A percentile compares a stretch with the other conserved stretches of the same genome.
phyloP scores from a whole-genome alignment of 1,140 invertebrate genomes.

The Holotrichia oblita region DNA sequence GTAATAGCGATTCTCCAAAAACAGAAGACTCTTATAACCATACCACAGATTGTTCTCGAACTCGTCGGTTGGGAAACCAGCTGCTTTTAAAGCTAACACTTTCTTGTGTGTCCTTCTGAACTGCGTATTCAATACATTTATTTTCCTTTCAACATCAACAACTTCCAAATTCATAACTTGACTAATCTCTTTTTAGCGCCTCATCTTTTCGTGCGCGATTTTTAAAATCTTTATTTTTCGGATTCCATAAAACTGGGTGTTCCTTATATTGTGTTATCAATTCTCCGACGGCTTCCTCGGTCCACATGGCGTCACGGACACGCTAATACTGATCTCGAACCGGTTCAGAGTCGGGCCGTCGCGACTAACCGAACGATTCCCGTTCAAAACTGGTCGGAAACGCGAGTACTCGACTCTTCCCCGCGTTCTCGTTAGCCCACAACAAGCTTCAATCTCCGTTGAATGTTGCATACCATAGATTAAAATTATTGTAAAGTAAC shows the following conservation, averaged over 20 bases:
- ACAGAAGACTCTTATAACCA: constrained; percentile 14
- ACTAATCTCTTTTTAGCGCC: neutral
- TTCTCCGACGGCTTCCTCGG: neutral
- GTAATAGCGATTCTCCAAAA: constrained; percentile 16
- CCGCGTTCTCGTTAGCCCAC: too few relatives aligned
- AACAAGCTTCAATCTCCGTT: too few relatives aligned
- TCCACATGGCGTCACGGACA: constrained; percentile 24
- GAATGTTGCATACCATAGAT: too few relatives aligned
- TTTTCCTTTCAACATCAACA: constrained; percentile 8
- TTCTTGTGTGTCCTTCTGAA: constrained; percentile 23
- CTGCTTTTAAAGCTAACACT: neutral
- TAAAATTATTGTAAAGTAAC: too few relatives aligned
- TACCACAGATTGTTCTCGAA: neutral
- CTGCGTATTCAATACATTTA: constrained; percentile 15
- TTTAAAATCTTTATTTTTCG: neutral
- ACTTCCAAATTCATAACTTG: neutral
- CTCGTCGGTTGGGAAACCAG: neutral
- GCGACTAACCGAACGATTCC: constrained; percentile 8
- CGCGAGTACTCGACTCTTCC: neutral
- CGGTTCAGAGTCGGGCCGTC: neutral
- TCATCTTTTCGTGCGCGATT: neutral
- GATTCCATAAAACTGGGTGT: neutral
- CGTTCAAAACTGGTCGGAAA: constrained; percentile 28
- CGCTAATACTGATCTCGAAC: constrained; percentile 17
- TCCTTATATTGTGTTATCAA: constrained; percentile 5